phyloP scores from a whole-genome alignment of 2,113 vertebrate species.

The Bucco capensis region DNA sequence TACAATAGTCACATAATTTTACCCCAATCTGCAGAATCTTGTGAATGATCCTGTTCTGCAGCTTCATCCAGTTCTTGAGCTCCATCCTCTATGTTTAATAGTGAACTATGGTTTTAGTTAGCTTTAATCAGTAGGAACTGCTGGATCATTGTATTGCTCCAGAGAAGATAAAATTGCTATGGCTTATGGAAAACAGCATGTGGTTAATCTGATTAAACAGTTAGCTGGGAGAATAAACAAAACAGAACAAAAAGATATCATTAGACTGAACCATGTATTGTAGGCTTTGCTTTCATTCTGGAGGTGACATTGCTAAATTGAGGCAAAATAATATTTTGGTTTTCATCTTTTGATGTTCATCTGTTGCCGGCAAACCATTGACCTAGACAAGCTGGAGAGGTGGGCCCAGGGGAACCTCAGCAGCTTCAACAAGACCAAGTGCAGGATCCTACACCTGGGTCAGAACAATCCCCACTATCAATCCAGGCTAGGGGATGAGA shows the following conservation, averaged over 20 bases:
- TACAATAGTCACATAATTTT: neutral
- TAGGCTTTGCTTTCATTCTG: neutral
- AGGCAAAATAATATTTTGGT: neutral
- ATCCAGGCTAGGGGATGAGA: no score
- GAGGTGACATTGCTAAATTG: neutral
- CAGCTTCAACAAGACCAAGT: no score
- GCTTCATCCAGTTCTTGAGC: neutral
- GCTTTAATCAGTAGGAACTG: neutral
- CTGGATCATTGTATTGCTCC: neutral
- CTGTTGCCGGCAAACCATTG: neutral
- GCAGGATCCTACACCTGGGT: no score
- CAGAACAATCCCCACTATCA: no score
- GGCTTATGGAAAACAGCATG: neutral
- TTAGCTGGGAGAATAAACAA: neutral
- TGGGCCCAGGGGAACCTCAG: no score
- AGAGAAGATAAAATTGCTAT: neutral
- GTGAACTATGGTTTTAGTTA: neutral
- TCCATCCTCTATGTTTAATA: neutral
- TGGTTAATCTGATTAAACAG: neutral
- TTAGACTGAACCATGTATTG: neutral
- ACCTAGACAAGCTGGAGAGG: no score
- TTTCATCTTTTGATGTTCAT: neutral
- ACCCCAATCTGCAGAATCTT: neutral
- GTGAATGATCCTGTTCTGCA: neutral
- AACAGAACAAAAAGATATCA: neutral